Conservation (phyloP, 2,888 invertebrate genomes). For the Tenthredo livida region DNA sequence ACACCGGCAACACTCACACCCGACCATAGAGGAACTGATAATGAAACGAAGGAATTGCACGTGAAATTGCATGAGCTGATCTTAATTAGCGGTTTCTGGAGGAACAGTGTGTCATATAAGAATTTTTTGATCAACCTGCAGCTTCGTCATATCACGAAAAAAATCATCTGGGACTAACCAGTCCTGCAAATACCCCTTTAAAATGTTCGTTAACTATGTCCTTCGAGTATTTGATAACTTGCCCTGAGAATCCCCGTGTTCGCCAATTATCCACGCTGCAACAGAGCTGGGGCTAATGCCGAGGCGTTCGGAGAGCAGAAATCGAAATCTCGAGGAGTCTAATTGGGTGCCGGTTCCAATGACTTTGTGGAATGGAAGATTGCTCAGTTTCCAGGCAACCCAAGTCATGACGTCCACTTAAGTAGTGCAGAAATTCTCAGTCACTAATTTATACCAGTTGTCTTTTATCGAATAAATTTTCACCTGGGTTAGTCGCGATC, state of each 20-base stretch:
- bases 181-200: neutral
- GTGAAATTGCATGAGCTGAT: neutral
- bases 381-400: constrained; percentile 84
- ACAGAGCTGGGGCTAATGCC: constrained; percentile 80
- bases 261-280: constrained; percentile 84
- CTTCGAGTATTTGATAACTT: constrained; percentile 56
- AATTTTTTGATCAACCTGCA: neutral
- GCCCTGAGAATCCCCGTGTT: constrained; percentile 84
- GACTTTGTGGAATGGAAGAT: constrained; percentile 81
- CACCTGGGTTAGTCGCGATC: constrained; percentile 81
- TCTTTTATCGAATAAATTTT: neutral
- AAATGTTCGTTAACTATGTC: neutral
- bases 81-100: neutral
- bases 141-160: neutral
- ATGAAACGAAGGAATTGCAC: constrained; percentile 47
- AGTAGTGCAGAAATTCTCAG: constrained; percentile 15
- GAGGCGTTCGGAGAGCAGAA: constrained; percentile 81
- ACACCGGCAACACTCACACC: constrained; percentile 82
- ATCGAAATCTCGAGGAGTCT: constrained; percentile 83
- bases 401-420: constrained; percentile 82
- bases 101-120: neutral
- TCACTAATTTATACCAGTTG: neutral
- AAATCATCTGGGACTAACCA: neutral
- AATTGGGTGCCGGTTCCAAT: constrained; percentile 84
- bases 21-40: constrained; percentile 81